Evolutionary conservation across 2,888 invertebrate genomes (phyloP).

Genomic region (Mythimna vitellina): DNA sequence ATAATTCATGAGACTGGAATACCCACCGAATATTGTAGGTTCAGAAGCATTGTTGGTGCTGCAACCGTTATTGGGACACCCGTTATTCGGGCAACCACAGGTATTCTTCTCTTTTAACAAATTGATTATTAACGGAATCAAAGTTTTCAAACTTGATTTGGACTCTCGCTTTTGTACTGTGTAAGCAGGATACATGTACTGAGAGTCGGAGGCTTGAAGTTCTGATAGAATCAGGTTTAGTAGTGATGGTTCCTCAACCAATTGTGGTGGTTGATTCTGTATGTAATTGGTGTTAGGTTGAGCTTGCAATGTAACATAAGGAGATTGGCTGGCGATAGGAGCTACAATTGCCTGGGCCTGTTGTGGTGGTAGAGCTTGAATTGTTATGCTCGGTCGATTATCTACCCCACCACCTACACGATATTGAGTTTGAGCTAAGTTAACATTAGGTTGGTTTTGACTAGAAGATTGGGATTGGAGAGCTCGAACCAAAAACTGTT

Average conservation of each 20-base stretch:
- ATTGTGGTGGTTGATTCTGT: slow-evolving; percentile 51
- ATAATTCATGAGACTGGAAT: slow-evolving; percentile 74
- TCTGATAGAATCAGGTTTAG: slow-evolving; percentile 68
- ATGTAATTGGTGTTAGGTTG: slow-evolving; percentile 54
- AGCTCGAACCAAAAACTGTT: slow-evolving; percentile 60
- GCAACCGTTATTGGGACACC: slow-evolving; percentile 59
- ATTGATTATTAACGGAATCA: slow-evolving; percentile 82
- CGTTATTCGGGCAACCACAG: slow-evolving; percentile 72
- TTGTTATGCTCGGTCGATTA: slow-evolving; percentile 24
- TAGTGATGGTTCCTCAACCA: slow-evolving; percentile 62
- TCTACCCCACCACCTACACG: slow-evolving; percentile 22
- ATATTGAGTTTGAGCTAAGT: slow-evolving; percentile 40
- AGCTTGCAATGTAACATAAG: slow-evolving; percentile 66
- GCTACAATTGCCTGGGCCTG: slow-evolving; percentile 53
- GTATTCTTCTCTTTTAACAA: slow-evolving; percentile 78
- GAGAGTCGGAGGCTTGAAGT: slow-evolving; percentile 52
- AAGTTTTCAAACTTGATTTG: slow-evolving; percentile 76
- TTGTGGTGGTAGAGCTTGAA: slow-evolving; percentile 31
- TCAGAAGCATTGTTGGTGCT: slow-evolving; percentile 52
- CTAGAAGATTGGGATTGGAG: slow-evolving; percentile 49
- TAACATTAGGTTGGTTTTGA: slow-evolving; percentile 47
- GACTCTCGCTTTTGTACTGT: slow-evolving; percentile 61
- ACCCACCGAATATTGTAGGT: slow-evolving; percentile 68
- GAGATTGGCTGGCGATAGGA: slow-evolving; percentile 56
- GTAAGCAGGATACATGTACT: slow-evolving; percentile 56